These are phyloP conservation scores for Calidris pugnax DNA, from an alignment of 2,113 vertebrate species.

Conservation along the genomic window DNA sequence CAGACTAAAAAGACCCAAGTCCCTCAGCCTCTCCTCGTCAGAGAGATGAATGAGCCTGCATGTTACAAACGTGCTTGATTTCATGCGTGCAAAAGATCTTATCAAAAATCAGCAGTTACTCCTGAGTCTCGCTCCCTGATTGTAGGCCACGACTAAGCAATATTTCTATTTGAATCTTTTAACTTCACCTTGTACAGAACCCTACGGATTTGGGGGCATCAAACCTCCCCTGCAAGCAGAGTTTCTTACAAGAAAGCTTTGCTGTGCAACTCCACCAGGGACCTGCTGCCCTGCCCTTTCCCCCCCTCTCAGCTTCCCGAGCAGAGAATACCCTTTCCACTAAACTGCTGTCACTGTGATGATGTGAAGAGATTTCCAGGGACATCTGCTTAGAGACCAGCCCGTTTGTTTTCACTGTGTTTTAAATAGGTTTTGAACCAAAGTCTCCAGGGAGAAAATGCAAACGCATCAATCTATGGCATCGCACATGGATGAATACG, in stretches of 20 bases:
- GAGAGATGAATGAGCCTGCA: neutral
- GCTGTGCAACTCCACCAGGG: accelerated
- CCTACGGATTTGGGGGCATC: neutral
- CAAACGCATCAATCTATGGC: neutral
- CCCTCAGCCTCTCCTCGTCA: too few species aligned
- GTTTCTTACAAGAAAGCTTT: neutral
- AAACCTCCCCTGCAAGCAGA: neutral
- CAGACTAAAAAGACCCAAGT: too few species aligned
- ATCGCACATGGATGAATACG: neutral
- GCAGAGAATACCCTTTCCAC: neutral
- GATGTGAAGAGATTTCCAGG: constrained; percentile 19
- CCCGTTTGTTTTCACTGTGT: constrained; percentile 17
- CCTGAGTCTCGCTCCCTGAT: accelerated
- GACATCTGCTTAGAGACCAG: constrained; percentile 36
- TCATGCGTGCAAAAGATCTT: neutral
- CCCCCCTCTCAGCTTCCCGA: neutral
- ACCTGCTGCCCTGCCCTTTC: neutral
- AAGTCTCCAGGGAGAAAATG: constrained; percentile 39
- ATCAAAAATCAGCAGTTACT: neutral
- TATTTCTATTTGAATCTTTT: neutral
- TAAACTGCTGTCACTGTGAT: neutral
- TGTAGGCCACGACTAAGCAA: neutral
- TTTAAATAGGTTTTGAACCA: constrained; percentile 54
- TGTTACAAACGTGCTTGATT: neutral
- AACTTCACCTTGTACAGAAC: neutral